Evolutionary conservation across 2,113 vertebrate genomes (phyloP), one percentile per base, ranked within the genome.

Genomic region (Sander lucioperca): DNA sequence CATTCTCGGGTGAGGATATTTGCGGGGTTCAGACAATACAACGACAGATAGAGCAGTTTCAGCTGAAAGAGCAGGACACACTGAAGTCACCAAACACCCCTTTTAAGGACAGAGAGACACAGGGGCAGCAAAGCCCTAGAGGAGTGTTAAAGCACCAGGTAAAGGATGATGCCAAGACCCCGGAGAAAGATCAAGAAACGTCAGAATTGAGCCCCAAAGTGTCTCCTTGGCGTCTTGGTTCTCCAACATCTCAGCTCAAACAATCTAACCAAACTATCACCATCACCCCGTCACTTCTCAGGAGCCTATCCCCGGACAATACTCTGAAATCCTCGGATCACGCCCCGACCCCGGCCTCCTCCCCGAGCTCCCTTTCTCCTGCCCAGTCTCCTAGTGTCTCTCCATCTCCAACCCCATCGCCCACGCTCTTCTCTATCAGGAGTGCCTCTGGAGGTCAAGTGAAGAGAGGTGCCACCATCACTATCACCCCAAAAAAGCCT

Each of bases 401-500:
- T 23, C 91, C 89, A 14, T 89, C 85, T 8, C 71, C 80, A 2
- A 84, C 70, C 30, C 80, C 87, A 6, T 90, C 91, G 2, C 83
- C 88, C 1, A 62, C 88, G 43, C 90, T 91, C 16, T 94, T 95
- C 68, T 89, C 93, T 56, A 94, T 96, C 85, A 91, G 86, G 83
- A 95, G 93, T 54, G 90, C 94, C 21, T 91, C 94, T 33, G 95
- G 95, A 50, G 90, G 92, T 23, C 94, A 93, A 39, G 95, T 94
- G 27, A 97, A 96, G 83, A 96, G 96, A 58, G 97, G 97, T 6
- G 94, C 96, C 82, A 98, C 97, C 79, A 96, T 98, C 82, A 98
- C 97, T 0, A 96, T 97, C 86, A 94, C 91, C 74, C 97, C 97
- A 18, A 95, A 94, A 63, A 94, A 93, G 66, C 3, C 78, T 27